phyloP scores from a whole-genome alignment of 2,113 vertebrate species.

The Bubalus kerabau region DNA sequence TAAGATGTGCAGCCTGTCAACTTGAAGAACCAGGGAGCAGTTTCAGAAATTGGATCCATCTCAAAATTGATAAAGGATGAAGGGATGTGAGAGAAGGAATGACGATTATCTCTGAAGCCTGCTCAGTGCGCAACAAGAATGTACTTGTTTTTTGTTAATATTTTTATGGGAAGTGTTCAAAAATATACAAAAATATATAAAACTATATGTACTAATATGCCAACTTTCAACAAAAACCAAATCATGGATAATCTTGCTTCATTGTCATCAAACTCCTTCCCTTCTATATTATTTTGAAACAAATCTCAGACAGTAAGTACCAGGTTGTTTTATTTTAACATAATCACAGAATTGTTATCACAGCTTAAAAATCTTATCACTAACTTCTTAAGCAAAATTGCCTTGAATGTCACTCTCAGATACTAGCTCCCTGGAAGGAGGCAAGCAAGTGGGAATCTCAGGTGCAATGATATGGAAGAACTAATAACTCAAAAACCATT shows the following conservation, averaged over 20 bases:
- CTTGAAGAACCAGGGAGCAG: conserved; percentile 49
- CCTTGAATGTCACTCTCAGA: not conserved
- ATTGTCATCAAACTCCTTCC: not conserved
- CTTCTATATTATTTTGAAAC: not conserved
- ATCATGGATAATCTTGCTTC: not conserved
- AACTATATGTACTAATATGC: not conserved
- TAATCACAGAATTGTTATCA: not conserved
- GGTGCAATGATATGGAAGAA: not conserved
- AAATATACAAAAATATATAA: not conserved
- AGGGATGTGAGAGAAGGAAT: not conserved
- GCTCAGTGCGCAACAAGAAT: not conserved
- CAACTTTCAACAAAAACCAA: not conserved
- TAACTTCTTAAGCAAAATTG: not conserved
- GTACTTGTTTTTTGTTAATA: not conserved
- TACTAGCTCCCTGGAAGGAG: not conserved
- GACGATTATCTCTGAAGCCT: not conserved
- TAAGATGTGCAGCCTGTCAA: conserved; percentile 45
- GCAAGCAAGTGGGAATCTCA: not conserved
- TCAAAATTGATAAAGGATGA: not conserved
- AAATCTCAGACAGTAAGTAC: not conserved
- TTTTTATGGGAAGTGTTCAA: not conserved
- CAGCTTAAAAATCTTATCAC: not conserved
- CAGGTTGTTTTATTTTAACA: not conserved
- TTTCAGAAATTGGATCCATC: not conserved
- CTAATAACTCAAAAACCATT: not conserved